Evolutionary conservation across 2,113 vertebrate species (phyloP), one percentile per base, ranked within the genome.

Genomic region (Hirundichthys speculiger): DNA sequence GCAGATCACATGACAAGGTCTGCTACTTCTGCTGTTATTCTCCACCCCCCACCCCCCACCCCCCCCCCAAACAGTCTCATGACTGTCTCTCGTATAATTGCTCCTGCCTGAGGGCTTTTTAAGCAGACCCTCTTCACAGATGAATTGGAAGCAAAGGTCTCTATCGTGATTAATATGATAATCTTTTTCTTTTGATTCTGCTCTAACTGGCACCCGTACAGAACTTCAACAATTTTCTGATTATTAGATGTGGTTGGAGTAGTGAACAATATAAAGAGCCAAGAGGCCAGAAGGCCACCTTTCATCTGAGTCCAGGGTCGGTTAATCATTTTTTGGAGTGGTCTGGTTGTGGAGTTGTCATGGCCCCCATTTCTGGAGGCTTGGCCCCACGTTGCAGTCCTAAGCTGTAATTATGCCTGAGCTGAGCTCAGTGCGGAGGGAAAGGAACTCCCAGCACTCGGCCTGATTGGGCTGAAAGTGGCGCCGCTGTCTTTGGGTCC

Each of bases 321-420:
- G 74, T 80, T 73, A 53, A 81, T 87, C 55, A 55, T 78, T 83
- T 78, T 76, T 66, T 80, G 39, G 71, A 80, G 64, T 67, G 72
- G 66, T 69, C 63, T 85, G 50, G 69, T 79, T 43, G 2, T 57
- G 49, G 69, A 77, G 55, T 62, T 79, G 83, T 85, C 78, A 18
- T 56, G 59, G 73, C 83, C 82, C 70, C 75, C 62, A 42, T 84
- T 75, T 83, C 52, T 82, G 77, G 60, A 83, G 69, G 55, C 74
- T 77, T 73, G 78, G 78, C 72, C 82, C 76, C 81, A n/a, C 2
- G 58, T 75, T 41, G 78, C 64, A 56, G 57, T 72, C 69, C 64
- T 79, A 82, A 59, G 76, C 72, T 77, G 75, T 87, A 88, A 89
- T 88, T 87, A 85, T 79, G 76, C 70, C 75, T n/a, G 65, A 88